A percentile compares a stretch with the other conserved stretches of the same genome.
phyloP scores from a whole-genome alignment of 2,113 vertebrate genomes.

The Tonatia bakeri region DNA sequence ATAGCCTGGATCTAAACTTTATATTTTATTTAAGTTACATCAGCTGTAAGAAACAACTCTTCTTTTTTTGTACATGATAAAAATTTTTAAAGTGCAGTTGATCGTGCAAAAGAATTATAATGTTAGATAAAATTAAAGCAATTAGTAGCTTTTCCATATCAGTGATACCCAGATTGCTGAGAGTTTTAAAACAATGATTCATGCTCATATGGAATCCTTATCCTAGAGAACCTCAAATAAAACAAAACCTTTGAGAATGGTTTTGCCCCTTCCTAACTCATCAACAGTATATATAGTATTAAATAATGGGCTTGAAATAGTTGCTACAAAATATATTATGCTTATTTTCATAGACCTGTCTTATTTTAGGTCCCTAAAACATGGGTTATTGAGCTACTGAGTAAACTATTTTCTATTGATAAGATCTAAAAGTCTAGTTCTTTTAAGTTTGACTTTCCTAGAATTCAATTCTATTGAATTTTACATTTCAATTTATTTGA shows the following conservation, averaged over 20 bases:
- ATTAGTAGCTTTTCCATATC: not conserved
- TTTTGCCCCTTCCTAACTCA: not conserved
- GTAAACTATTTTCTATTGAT: not conserved
- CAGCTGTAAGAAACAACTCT: not conserved
- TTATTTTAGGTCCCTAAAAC: not conserved
- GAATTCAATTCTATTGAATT: not conserved
- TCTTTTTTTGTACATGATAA: not conserved
- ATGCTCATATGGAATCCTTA: not conserved
- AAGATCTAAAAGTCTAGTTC: not conserved
- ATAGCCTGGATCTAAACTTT: constrained; percentile 9
- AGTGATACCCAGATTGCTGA: not conserved
- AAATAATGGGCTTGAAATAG: not conserved
- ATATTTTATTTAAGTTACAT: not conserved
- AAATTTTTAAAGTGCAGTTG: not conserved
- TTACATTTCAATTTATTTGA: constrained; percentile 27
- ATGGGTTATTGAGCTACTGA: not conserved
- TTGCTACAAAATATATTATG: not conserved
- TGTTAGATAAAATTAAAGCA: not conserved
- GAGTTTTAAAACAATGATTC: not conserved
- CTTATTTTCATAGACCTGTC: not conserved
- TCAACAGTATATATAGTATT: not conserved
- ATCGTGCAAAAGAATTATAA: not conserved
- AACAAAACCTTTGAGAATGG: not conserved
- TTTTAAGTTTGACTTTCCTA: not conserved
- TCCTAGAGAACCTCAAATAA: not conserved